Conservation (phyloP, 2,797 vertebrate genomes). For the Helarctos malayanus region DNA sequence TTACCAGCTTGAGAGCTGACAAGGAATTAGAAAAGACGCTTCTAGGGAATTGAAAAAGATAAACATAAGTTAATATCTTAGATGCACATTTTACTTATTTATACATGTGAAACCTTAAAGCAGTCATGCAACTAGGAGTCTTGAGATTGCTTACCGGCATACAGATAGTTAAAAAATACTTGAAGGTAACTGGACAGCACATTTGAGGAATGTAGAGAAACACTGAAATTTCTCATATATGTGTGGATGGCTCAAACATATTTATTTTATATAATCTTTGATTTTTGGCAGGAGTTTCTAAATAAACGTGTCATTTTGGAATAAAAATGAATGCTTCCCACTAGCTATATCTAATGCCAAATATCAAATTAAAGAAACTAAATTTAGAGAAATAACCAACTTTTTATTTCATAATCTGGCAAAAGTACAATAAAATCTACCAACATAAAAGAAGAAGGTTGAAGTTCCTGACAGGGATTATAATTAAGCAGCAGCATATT, state of each 20-base stretch:
- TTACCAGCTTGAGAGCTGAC: neutral
- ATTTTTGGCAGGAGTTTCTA: neutral
- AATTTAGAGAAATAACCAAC: neutral
- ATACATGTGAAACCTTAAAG: neutral
- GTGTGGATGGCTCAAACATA: neutral
- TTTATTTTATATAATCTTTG: neutral
- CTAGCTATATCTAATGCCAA: neutral
- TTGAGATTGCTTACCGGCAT: neutral
- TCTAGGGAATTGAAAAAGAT: neutral
- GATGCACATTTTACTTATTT: neutral
- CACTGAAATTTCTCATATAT: neutral
- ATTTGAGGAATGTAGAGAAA: neutral
- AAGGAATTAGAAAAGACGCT: neutral
- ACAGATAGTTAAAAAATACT: neutral
- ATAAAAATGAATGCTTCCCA: neutral
- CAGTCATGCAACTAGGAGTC: neutral
- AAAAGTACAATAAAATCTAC: neutral
- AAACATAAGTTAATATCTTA: neutral
- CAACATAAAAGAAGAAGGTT: neutral
- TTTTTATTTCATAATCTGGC: conserved; percentile 26
- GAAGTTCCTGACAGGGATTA: neutral
- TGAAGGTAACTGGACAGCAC: neutral
- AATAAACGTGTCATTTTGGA: neutral
- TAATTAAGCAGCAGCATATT: conserved; percentile 49
- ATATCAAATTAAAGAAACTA: conserved; percentile 19